phyloP scores from a whole-genome alignment of 2,797 vertebrate genomes.

The Brachymystax lenok region DNA sequence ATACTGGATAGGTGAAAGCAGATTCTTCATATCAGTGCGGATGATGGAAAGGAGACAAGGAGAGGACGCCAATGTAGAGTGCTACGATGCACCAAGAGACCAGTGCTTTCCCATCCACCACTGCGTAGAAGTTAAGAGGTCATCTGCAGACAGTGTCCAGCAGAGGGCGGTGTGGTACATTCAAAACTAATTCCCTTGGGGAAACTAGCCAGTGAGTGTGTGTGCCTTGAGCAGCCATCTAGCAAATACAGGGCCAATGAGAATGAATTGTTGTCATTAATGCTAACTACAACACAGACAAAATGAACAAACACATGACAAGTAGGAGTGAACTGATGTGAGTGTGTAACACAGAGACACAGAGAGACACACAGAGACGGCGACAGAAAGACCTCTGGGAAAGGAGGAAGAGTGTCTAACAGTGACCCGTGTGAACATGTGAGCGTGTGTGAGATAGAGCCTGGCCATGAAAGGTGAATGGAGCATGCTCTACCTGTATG shows the following conservation, averaged over 20 bases:
- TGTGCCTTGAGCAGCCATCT: background rate
- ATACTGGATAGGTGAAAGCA: background rate
- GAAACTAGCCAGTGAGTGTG: background rate
- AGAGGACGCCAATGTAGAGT: background rate
- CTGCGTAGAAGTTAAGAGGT: slow-evolving; percentile 13
- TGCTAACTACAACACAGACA: too few species aligned
- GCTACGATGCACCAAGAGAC: background rate
- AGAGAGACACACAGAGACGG: too few species aligned
- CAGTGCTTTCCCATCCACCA: slow-evolving; percentile 33
- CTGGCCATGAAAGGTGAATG: slow-evolving; percentile 6
- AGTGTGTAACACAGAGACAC: too few species aligned
- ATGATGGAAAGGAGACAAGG: background rate
- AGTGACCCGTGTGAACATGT: background rate
- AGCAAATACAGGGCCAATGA: background rate
- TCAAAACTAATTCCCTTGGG: background rate
- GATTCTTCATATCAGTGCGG: background rate
- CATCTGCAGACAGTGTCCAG: slow-evolving; percentile 34
- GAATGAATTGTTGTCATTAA: background rate
- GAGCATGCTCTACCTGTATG: slow-evolving; percentile 89
- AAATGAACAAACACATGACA: too few species aligned
- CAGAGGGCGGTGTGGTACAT: slow-evolving; percentile 43
- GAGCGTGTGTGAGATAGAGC: background rate
- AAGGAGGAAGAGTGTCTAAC: background rate
- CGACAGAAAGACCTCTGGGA: too few species aligned
- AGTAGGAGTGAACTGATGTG: too few species aligned